These are phyloP conservation scores for Corvus moneduloides DNA, from an alignment of 2,113 vertebrate genomes.

Conservation along the genomic window DNA sequence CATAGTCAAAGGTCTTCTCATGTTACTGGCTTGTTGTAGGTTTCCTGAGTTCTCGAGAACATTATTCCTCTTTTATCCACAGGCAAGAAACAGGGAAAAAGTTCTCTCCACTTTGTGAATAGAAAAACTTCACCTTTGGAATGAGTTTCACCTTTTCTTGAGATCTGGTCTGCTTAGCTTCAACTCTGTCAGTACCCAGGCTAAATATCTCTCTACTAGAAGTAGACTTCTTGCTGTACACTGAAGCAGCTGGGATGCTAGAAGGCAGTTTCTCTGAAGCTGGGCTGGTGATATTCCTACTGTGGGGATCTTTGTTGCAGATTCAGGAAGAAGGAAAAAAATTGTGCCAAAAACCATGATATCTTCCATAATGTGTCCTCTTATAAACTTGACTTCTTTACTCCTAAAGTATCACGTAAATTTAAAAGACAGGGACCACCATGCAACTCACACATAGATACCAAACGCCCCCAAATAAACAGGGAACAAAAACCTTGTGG, in stretches of 20 bases:
- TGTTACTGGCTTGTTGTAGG: not conserved
- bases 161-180: not conserved
- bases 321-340: not conserved
- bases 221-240: not conserved
- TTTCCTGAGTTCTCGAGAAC: not conserved
- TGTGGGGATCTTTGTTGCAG: not conserved
- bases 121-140: not conserved
- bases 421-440: not conserved
- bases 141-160: not conserved
- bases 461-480: not conserved
- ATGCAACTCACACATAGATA: not conserved
- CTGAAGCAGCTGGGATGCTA: not conserved
- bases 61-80: not conserved
- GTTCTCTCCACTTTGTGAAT: not conserved
- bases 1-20: not conserved
- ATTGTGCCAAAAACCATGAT: not conserved
- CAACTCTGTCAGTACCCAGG: not conserved
- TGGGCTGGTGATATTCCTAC: not conserved
- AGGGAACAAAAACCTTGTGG: not conserved
- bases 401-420: not conserved
- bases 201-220: not conserved
- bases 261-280: not conserved
- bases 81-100: not conserved
- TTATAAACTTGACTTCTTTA: not conserved
- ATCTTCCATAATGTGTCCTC: not conserved